Evolutionary conservation across 2,113 vertebrate genomes (phyloP).

Genomic region (Corydoras maculifer): DNA sequence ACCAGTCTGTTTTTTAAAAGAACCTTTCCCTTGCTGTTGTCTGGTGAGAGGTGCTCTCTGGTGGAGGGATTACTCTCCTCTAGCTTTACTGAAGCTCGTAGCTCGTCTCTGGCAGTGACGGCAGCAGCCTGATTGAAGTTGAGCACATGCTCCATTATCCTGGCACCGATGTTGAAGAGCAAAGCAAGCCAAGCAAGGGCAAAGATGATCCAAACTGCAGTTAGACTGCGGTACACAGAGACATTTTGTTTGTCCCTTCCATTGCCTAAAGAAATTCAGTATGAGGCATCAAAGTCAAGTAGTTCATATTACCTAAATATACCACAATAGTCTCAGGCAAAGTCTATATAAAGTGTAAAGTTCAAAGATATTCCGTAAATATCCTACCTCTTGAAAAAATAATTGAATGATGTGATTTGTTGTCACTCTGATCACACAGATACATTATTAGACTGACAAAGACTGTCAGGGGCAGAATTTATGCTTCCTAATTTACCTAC

Average conservation of each 20-base stretch:
- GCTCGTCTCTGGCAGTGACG: slow-evolving; percentile 49
- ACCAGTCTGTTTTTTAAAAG: slow-evolving; percentile 3
- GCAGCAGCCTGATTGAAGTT: slow-evolving; percentile 50
- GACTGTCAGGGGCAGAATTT: too few relatives aligned
- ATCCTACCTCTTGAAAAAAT: too few relatives aligned
- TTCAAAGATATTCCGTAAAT: too few relatives aligned
- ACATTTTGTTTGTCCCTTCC: slow-evolving; percentile 64
- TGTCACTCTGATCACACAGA: too few relatives aligned
- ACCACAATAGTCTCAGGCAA: too few relatives aligned
- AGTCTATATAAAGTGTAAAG: too few relatives aligned
- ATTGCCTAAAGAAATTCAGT: slow-evolving; percentile 49
- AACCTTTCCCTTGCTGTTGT: slow-evolving; percentile 50
- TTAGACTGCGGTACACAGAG: slow-evolving; percentile 63
- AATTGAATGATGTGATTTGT: too few relatives aligned
- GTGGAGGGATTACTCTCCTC: slow-evolving; percentile 55
- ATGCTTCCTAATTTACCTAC: too few relatives aligned
- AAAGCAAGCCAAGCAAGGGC: slow-evolving; percentile 64
- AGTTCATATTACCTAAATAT: too few relatives aligned
- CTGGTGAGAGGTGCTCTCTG: slow-evolving; percentile 41
- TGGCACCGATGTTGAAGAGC: slow-evolving; percentile 63
- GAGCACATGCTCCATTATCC: slow-evolving; percentile 65
- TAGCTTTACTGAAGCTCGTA: slow-evolving; percentile 53
- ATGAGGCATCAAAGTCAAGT: background rate
- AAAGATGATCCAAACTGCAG: slow-evolving; percentile 65
- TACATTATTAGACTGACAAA: too few relatives aligned